Conservation (phyloP, 2,797 vertebrate genomes). For the Orientallactaga sibirica region DNA sequence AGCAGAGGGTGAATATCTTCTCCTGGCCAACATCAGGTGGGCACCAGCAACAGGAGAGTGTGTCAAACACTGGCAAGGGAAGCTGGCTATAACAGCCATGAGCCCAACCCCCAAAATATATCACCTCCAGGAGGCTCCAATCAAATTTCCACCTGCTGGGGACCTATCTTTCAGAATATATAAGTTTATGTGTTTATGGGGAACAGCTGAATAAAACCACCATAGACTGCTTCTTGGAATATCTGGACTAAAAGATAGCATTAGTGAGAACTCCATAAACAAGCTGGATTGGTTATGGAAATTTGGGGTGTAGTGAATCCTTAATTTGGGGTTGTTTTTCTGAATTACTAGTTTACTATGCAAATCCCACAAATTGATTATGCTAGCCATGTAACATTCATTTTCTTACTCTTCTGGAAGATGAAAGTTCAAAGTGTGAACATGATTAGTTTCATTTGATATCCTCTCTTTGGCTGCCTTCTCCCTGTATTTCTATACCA, state of each 20-base stretch:
- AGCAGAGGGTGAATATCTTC: no score
- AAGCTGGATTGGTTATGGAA: neutral
- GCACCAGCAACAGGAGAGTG: no score
- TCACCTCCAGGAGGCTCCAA: no score
- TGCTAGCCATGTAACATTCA: neutral
- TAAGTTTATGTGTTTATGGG: no score
- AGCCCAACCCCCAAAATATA: no score
- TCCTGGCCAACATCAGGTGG: no score
- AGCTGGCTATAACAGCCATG: no score
- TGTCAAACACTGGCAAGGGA: no score
- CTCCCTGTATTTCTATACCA: neutral
- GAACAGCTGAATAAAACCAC: no score
- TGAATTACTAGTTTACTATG: neutral
- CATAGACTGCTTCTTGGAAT: neutral
- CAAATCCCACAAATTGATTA: neutral
- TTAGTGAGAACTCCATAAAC: neutral
- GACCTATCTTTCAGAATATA: no score
- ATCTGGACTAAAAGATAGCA: neutral
- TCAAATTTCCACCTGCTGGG: no score
- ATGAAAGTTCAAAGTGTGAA: neutral
- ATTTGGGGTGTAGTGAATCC: neutral
- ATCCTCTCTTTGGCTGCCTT: neutral
- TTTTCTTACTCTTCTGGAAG: neutral
- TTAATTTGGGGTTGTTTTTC: conserved; percentile 12
- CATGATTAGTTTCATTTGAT: neutral